Evolutionary conservation across 2,797 vertebrate genomes (phyloP).

Genomic region (Zenarchopterus dispar): DNA sequence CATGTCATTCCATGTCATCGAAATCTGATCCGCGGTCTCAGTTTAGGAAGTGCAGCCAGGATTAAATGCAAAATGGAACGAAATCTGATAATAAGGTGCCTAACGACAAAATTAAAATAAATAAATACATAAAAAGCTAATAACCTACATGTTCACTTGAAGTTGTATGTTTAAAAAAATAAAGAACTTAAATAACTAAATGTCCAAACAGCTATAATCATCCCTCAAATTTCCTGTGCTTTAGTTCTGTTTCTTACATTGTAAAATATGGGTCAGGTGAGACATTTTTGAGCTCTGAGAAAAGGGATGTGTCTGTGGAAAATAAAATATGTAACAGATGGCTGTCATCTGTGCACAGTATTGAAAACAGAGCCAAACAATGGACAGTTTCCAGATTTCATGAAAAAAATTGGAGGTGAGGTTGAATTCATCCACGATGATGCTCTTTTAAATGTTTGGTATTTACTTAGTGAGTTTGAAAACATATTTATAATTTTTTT

Average conservation of each 20-base stretch:
- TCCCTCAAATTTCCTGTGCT: neutral
- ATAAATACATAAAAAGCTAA: neutral
- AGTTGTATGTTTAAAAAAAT: slow-evolving; percentile 1
- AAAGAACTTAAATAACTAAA: neutral
- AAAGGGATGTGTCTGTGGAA: slow-evolving; percentile 25
- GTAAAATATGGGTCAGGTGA: slow-evolving; percentile 42
- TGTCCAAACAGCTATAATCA: slow-evolving; percentile 1
- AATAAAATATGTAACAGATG: slow-evolving; percentile 57
- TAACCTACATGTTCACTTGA: neutral
- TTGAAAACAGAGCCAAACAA: slow-evolving; percentile 49
- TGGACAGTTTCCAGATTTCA: slow-evolving; percentile 47
- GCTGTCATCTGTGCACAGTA: slow-evolving; percentile 43
- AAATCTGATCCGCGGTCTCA: slow-evolving; percentile 46
- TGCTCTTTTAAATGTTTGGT: slow-evolving; percentile 22
- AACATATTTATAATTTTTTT: no score
- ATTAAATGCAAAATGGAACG: slow-evolving; percentile 19
- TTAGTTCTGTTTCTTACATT: slow-evolving; percentile 9
- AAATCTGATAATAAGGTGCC: neutral
- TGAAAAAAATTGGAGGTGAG: slow-evolving; percentile 37
- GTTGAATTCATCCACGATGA: slow-evolving; percentile 17
- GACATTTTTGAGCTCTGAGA: slow-evolving; percentile 25
- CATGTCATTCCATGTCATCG: slow-evolving; percentile 37
- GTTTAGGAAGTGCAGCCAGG: slow-evolving; percentile 9
- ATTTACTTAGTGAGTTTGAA: slow-evolving; percentile 9
- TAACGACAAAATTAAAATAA: neutral